Evolutionary conservation across 2,888 invertebrate genomes (phyloP).

Genomic region (Gymnocheta viridis): DNA sequence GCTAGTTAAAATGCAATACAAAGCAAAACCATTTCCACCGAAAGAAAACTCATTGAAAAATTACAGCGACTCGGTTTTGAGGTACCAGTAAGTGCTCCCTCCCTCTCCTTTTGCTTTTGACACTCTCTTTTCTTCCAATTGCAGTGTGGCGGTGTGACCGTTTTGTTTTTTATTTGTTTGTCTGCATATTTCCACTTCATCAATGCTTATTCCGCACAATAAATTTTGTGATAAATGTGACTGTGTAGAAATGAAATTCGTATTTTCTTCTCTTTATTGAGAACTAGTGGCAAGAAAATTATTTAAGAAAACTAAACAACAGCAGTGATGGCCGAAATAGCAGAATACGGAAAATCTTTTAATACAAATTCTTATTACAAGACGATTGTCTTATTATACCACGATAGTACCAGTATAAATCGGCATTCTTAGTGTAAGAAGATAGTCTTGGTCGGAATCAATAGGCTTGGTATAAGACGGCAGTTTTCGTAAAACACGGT

Average conservation of each 20-base stretch:
- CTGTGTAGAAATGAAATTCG: conserved; percentile 48
- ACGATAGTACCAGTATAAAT: too few species aligned
- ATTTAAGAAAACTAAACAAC: conserved; percentile 31
- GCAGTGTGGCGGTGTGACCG: background rate
- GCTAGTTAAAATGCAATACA: too few species aligned
- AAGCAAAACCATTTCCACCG: background rate
- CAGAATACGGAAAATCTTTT: background rate
- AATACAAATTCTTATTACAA: too few species aligned
- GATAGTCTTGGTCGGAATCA: too few species aligned
- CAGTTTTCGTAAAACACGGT: too few species aligned
- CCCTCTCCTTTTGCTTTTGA: background rate
- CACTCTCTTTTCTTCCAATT: background rate
- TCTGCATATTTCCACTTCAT: conserved; percentile 80
- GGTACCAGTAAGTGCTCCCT: background rate
- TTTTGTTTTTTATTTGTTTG: conserved; percentile 19
- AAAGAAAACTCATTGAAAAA: background rate
- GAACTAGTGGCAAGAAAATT: conserved; percentile 49
- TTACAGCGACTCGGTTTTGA: background rate
- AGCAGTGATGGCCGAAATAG: background rate
- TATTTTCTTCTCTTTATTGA: conserved; percentile 46
- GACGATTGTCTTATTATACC: too few species aligned
- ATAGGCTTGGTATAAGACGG: too few species aligned
- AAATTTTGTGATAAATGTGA: conserved; percentile 81
- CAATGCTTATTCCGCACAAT: conserved; percentile 82
- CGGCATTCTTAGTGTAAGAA: too few species aligned